These are phyloP conservation scores for Pseudochirops corinnae DNA, from an alignment of 2,797 vertebrate genomes.

Conservation along the genomic window DNA sequence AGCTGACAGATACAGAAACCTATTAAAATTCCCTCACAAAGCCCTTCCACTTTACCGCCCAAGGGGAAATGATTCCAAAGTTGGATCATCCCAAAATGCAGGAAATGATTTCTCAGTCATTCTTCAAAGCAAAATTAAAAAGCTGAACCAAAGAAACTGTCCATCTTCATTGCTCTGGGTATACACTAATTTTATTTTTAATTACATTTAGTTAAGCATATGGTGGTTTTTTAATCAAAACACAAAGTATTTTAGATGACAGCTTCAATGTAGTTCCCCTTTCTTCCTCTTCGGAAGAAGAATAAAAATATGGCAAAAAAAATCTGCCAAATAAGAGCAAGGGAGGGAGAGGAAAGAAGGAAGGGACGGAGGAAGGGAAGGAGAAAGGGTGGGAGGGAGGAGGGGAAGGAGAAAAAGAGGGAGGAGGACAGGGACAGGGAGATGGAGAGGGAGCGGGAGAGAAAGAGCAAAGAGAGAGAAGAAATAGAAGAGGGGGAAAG, in stretches of 20 bases:
- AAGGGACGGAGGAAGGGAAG: background rate
- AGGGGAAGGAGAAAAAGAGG: too few relatives aligned
- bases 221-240: conserved; percentile 15
- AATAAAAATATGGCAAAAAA: background rate
- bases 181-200: conserved; percentile 32
- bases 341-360: background rate
- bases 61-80: conserved; percentile 13
- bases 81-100: conserved; percentile 8
- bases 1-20: conserved; percentile 6
- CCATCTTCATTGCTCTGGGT: conserved; percentile 17
- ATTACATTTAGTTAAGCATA: background rate
- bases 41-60: background rate
- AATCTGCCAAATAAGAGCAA: background rate
- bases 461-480: too few relatives aligned
- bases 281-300: conserved; percentile 2
- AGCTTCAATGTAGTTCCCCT: background rate
- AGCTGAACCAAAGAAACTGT: background rate
- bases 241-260: background rate
- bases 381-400: too few relatives aligned
- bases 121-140: conserved; percentile 32
- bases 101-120: conserved; percentile 18
- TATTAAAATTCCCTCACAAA: conserved; percentile 50
- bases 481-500: too few relatives aligned
- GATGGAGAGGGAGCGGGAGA: too few relatives aligned
- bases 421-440: accelerated